Evolutionary conservation across 1,140 invertebrate genomes (phyloP).

Genomic region (Parapsyche elsis): DNA sequence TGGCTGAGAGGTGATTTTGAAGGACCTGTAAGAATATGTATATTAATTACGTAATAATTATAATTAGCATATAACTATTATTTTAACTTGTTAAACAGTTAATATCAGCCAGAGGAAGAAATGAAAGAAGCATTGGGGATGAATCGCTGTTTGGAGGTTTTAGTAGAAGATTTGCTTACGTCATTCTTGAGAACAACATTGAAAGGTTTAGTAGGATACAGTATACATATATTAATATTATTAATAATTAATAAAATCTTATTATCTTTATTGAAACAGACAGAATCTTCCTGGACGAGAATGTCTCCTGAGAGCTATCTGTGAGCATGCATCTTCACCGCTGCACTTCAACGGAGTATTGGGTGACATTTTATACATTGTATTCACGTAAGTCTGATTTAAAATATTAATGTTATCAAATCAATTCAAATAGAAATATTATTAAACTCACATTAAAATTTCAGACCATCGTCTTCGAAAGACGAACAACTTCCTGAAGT

Average conservation of each 20-base stretch:
- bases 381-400: constrained; percentile 64
- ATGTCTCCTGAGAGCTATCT: constrained; percentile 66
- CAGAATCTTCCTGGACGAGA: constrained; percentile 62
- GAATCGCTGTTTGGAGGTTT: constrained; percentile 26
- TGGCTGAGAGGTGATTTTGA: constrained; percentile 63
- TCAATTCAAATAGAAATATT: background rate
- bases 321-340: constrained; percentile 63
- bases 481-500: constrained; percentile 66
- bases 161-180: constrained; percentile 50
- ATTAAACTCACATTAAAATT: constrained; percentile 35
- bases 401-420: background rate
- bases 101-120: constrained; percentile 20
- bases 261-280: constrained; percentile 32
- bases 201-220: constrained; percentile 41
- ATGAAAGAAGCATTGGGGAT: constrained; percentile 44
- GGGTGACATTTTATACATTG: constrained; percentile 66
- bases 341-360: constrained; percentile 64
- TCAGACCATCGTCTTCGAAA: constrained; percentile 68
- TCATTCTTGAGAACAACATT: constrained; percentile 53
- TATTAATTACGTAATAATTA: background rate
- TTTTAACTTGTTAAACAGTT: constrained; percentile 25
- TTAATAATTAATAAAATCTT: constrained; percentile 8
- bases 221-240: constrained; percentile 7
- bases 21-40: constrained; percentile 58
- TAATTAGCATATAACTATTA: background rate